A percentile compares a stretch with the other conserved stretches of the same genome.
Evolutionary conservation across 1,140 invertebrate species (phyloP).

Genomic region (Chymomyza costata): DNA sequence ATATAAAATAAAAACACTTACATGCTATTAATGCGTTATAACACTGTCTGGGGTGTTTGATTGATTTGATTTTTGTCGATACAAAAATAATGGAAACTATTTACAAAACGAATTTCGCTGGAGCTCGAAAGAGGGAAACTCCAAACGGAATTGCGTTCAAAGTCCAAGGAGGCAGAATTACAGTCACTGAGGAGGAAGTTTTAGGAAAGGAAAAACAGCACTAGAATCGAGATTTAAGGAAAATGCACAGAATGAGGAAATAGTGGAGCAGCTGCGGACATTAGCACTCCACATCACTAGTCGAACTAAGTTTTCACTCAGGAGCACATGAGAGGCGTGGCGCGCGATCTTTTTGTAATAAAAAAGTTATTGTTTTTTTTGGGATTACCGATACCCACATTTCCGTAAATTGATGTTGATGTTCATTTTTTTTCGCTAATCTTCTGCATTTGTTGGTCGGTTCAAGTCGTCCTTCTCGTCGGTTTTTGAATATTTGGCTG

Average conservation of each 20-base stretch:
- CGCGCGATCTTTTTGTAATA: conserved; percentile 14
- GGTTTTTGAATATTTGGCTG: conserved; percentile 66
- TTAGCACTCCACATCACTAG: conserved; percentile 30
- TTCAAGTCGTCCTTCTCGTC: conserved; percentile 37
- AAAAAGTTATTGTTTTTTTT: conserved; percentile 5
- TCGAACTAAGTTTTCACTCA: conserved; percentile 41
- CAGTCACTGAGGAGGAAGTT: conserved; percentile 55
- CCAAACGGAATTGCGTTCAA: conserved; percentile 26
- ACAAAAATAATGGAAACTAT: conserved; percentile 54
- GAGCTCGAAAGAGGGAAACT: conserved; percentile 6
- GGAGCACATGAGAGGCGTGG: conserved; percentile 16
- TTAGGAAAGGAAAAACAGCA: conserved; percentile 9
- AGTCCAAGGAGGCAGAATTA: conserved; percentile 28
- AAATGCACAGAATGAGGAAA: conserved; percentile 6
- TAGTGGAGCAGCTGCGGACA: conserved; percentile 1
- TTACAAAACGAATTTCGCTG: conserved; percentile 49
- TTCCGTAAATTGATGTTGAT: conserved; percentile 29
- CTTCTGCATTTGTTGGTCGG: conserved; percentile 28
- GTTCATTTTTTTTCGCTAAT: conserved; percentile 19
- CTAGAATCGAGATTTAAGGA: conserved; percentile 8
- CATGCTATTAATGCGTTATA: conserved; percentile 73
- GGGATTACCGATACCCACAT: conserved; percentile 28
- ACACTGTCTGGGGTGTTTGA: conserved; percentile 55
- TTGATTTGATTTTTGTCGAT: conserved; percentile 20
- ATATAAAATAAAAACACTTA: conserved; percentile 75